A percentile compares a stretch with the other conserved stretches of the same genome.
phyloP scores from a whole-genome alignment of 2,888 invertebrate genomes.

The Stegana nigrithorax region DNA sequence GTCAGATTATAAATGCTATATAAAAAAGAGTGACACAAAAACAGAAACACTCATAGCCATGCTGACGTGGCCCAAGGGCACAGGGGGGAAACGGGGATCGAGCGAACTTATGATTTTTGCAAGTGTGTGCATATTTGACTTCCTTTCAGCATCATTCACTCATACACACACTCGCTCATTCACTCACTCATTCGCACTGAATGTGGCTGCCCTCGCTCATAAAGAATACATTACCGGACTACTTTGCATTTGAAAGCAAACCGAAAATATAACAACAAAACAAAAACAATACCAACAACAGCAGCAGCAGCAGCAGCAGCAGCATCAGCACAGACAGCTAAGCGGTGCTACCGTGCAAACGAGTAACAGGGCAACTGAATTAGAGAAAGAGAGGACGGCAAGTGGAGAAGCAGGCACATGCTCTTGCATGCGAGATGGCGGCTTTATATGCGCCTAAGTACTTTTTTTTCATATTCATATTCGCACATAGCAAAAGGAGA shows the following conservation, averaged over 20 bases:
- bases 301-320: too few relatives aligned
- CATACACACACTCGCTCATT: neutral
- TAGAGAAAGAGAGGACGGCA: too few relatives aligned
- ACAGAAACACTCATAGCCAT: slow-evolving; percentile 4
- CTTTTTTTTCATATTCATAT: neutral
- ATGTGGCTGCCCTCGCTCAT: slow-evolving; percentile 15
- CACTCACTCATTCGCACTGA: neutral
- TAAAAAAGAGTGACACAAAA: slow-evolving; percentile 3
- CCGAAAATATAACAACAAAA: neutral
- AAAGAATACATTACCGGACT: slow-evolving; percentile 17
- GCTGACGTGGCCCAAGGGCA: too few relatives aligned
- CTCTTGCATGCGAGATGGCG: neutral
- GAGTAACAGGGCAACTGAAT: too few relatives aligned
- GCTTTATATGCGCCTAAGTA: slow-evolving; percentile 12
- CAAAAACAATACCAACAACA: too few relatives aligned
- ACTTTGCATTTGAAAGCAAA: slow-evolving; percentile 16
- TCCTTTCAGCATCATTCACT: slow-evolving; percentile 10
- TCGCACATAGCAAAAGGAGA: neutral
- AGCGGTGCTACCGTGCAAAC: too few relatives aligned
- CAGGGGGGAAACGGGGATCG: too few relatives aligned
- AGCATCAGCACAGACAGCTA: too few relatives aligned
- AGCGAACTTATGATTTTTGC: too few relatives aligned
- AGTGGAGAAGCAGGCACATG: too few relatives aligned
- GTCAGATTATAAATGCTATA: slow-evolving; percentile 6
- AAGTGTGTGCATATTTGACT: slow-evolving; percentile 7